Percentiles rank a stretch among this genome's conserved stretches.
These are phyloP conservation scores for Eilema depressum DNA, from an alignment of 2,888 invertebrate species.

Conservation along the genomic window DNA sequence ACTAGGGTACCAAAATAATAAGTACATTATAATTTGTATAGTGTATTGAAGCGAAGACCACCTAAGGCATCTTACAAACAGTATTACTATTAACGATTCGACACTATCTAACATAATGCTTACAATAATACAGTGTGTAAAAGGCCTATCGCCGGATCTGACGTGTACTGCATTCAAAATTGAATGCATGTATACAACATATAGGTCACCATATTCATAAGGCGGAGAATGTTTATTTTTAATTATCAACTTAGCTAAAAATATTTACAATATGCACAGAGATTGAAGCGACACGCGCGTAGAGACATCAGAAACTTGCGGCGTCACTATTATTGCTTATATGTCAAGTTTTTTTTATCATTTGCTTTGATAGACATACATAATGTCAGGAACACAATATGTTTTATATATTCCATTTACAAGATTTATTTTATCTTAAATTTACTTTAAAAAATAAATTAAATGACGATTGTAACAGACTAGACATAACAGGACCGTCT, in stretches of 20 bases:
- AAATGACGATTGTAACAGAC: conserved; percentile 78
- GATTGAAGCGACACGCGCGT: conserved; percentile 72
- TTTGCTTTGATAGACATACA: conserved; percentile 76
- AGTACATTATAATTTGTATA: conserved; percentile 69
- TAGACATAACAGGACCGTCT: conserved; percentile 75
- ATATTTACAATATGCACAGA: conserved; percentile 85
- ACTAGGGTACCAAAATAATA: conserved; percentile 79
- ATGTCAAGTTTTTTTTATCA: conserved; percentile 54
- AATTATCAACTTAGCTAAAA: conserved; percentile 65
- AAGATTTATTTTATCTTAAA: conserved; percentile 58
- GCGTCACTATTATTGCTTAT: conserved; percentile 73
- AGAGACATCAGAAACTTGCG: conserved; percentile 64
- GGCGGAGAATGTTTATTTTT: conserved; percentile 74
- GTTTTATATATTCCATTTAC: conserved; percentile 57
- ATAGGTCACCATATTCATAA: conserved; percentile 76
- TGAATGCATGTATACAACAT: conserved; percentile 54
- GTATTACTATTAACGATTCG: conserved; percentile 23
- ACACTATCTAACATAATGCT: conserved; percentile 11
- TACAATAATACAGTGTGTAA: conserved; percentile 43
- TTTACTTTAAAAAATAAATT: conserved; percentile 71
- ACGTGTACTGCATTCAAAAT: conserved; percentile 52
- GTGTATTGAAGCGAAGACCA: conserved; percentile 53
- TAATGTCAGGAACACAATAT: conserved; percentile 65
- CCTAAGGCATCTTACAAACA: conserved; percentile 48
- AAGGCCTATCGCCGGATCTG: conserved; percentile 43